Evolutionary conservation across 2,888 invertebrate genomes (phyloP).

Genomic region (Dynastes hyllus): DNA sequence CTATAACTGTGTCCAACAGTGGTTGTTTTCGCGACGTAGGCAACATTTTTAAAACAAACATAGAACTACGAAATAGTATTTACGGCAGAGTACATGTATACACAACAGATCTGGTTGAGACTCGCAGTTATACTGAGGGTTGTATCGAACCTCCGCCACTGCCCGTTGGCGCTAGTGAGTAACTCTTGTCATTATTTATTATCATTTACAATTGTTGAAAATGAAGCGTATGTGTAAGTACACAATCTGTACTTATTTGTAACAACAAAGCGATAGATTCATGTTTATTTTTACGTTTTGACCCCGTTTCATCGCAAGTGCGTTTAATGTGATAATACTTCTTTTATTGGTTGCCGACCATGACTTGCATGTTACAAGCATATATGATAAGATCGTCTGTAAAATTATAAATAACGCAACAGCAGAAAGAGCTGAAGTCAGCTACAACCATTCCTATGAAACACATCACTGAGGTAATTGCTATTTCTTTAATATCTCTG

Average conservation of each 20-base stretch:
- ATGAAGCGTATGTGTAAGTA: no score
- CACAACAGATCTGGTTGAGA: no score
- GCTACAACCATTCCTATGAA: background rate
- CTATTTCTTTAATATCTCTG: background rate
- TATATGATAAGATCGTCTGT: background rate
- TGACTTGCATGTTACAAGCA: background rate
- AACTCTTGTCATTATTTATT: no score
- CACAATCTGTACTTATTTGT: background rate
- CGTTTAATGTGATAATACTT: background rate
- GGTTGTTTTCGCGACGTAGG: no score
- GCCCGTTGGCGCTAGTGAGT: no score
- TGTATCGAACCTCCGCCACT: no score
- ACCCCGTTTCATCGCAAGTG: background rate
- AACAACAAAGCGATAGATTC: background rate
- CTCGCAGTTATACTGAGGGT: no score
- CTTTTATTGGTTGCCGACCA: slow-evolving; percentile 1
- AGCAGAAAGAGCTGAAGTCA: background rate
- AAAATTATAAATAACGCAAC: background rate
- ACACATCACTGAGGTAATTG: background rate
- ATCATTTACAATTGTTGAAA: no score
- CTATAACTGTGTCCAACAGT: no score
- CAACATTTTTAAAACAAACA: no score
- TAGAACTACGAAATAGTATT: no score
- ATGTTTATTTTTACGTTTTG: slow-evolving; percentile 15
- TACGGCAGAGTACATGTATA: no score